phyloP scores from a whole-genome alignment of 1,140 invertebrate genomes.

The Pseudomyrmex dendroicus region DNA sequence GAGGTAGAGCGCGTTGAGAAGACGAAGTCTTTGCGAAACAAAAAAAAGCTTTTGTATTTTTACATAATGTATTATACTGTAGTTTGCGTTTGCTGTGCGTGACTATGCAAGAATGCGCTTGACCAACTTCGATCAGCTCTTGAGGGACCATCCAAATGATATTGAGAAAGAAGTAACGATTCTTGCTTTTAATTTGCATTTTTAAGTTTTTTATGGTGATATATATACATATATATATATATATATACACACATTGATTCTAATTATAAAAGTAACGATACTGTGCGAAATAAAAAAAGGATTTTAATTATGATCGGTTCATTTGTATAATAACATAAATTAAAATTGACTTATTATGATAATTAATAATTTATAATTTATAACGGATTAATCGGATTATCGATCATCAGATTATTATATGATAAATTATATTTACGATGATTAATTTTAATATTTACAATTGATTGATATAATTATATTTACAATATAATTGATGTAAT shows the following conservation, averaged over 20 bases:
- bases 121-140: constrained; percentile 5
- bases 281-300: no score
- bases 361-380: constrained; percentile 17
- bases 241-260: background rate
- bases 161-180: no score
- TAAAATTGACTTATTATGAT: background rate
- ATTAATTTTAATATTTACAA: no score
- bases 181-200: no score
- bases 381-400: background rate
- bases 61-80: constrained; percentile 43
- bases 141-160: constrained; percentile 25
- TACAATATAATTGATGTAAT: no score
- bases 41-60: constrained; percentile 57
- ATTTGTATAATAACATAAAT: no score
- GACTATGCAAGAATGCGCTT: constrained; percentile 60
- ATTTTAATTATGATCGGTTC: no score
- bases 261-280: background rate
- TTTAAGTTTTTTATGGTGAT: no score
- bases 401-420: no score
- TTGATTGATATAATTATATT: no score
- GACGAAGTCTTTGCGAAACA: constrained; percentile 16
- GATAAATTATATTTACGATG: no score
- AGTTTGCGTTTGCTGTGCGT: constrained; percentile 12
- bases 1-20: constrained; percentile 33
- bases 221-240: no score